Evolutionary conservation across 2,888 invertebrate genomes (phyloP), one percentile per base, ranked within the genome.

Genomic region (Allophyes oxyacanthae): DNA sequence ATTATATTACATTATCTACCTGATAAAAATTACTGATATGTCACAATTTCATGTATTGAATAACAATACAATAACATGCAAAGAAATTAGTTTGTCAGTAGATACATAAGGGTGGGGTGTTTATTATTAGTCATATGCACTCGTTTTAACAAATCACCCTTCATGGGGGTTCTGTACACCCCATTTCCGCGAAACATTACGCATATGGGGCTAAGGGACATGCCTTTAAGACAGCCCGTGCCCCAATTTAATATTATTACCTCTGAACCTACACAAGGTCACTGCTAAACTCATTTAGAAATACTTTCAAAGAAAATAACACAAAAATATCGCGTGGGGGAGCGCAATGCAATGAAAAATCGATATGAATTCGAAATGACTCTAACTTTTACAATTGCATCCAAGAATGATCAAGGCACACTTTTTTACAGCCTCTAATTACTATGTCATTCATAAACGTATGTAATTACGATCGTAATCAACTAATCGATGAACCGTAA

Each of bases 401-500:
- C 33, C 44, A 64, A 37, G 46, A 61, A 65, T 70, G 52, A 56
- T 64, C 58, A 66, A 50, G 42, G 63, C 68, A 58, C 78, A 71
- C 79, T 81, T 77, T 81, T 71, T 59, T 67, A 72, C 59, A 67
- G 70, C 61, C 68, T 83, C 68, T 82, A 78, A 79, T 75, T 75
- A 74, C 79, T 69, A 75, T 86, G 78, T 85, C 92, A 93, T 93
- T 94, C 91, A 93, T 90, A 88, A 92, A 91, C 82, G 80, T 62
- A 56, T 56, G 64, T 85, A 89, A 90, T 89, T 88, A 87, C 78
- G 75, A 78, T 82, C 72, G 78, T 85, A 87, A 84, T 87, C 80
- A 86, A 86, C 70, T 84, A 90, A 93, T 92, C 92, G 89, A 92
- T 93, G 86, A 83, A 70, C 81, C 81, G 64, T 85, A 83, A 85